Evolutionary conservation across 2,888 invertebrate species (phyloP).

Genomic region (Peribatodes rhomboidaria): DNA sequence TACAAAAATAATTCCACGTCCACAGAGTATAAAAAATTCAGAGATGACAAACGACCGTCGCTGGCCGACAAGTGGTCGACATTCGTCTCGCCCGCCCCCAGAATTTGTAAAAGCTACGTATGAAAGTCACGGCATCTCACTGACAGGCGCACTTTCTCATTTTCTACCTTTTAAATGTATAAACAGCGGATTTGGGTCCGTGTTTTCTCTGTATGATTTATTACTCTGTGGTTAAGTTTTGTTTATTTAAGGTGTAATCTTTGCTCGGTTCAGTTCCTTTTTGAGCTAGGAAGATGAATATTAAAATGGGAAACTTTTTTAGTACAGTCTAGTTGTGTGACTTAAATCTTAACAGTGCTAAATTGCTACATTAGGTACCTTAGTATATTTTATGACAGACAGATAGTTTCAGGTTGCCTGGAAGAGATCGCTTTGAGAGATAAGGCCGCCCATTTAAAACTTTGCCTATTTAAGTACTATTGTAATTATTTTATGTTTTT

Average conservation of each 20-base stretch:
- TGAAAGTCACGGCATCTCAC: constrained; percentile 64
- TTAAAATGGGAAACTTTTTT: background rate
- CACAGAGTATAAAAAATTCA: constrained; percentile 69
- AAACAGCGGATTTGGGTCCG: constrained; percentile 49
- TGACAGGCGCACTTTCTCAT: constrained; percentile 61
- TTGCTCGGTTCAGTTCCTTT: background rate
- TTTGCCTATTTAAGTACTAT: no score
- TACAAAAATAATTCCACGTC: constrained; percentile 53
- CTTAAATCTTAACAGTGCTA: no score
- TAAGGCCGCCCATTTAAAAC: no score
- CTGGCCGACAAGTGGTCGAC: constrained; percentile 66
- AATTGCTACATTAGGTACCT: no score
- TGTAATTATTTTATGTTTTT: no score
- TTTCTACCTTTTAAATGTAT: constrained; percentile 50
- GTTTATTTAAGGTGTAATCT: constrained; percentile 29
- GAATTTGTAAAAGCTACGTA: constrained; percentile 63
- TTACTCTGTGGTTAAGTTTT: constrained; percentile 33
- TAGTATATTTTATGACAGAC: no score
- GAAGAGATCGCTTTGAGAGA: no score
- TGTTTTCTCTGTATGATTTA: constrained; percentile 48
- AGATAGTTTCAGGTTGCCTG: no score
- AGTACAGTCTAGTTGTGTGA: no score
- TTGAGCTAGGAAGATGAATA: background rate
- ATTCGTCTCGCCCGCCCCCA: constrained; percentile 62
- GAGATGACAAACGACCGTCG: constrained; percentile 65